Conservation (phyloP, 2,888 invertebrate species). For the Autographa pulchrina region DNA sequence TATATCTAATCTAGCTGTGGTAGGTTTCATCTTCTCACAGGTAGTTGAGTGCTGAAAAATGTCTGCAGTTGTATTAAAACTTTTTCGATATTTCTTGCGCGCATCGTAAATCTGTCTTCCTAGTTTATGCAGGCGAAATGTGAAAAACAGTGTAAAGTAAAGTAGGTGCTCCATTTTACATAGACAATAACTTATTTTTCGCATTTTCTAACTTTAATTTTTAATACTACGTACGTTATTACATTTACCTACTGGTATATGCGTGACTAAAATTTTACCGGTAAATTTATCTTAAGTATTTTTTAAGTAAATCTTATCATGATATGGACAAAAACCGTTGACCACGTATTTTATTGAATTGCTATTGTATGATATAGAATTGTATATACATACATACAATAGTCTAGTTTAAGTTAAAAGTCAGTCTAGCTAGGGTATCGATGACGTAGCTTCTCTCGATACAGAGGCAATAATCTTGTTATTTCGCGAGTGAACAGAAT, state of each 20-base stretch:
- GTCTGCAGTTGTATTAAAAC: conserved; percentile 11
- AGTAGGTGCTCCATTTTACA: conserved; percentile 9
- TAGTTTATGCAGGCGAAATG: not conserved
- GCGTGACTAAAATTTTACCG: too few species aligned
- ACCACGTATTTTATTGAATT: too few species aligned
- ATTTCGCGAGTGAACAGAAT: conserved; percentile 19
- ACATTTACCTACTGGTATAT: too few species aligned
- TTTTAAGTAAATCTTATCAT: too few species aligned
- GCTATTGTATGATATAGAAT: too few species aligned
- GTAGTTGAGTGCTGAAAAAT: not conserved
- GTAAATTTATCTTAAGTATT: too few species aligned
- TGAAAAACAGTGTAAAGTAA: not conserved
- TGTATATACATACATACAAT: not conserved
- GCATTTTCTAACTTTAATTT: too few species aligned
- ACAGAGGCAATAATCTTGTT: conserved; percentile 19
- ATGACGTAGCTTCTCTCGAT: not conserved
- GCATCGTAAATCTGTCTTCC: conserved; percentile 5
- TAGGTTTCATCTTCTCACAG: not conserved
- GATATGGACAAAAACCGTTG: too few species aligned
- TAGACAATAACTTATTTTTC: too few species aligned
- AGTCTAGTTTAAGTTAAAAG: not conserved
- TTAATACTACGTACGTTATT: too few species aligned
- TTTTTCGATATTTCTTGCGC: conserved; percentile 19
- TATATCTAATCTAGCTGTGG: too few species aligned
- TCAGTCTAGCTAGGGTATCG: conserved; percentile 1